Percentiles rank a stretch among this genome's conserved stretches.
phyloP scores from a whole-genome alignment of 2,888 invertebrate species.

The Campaea margaritaria region DNA sequence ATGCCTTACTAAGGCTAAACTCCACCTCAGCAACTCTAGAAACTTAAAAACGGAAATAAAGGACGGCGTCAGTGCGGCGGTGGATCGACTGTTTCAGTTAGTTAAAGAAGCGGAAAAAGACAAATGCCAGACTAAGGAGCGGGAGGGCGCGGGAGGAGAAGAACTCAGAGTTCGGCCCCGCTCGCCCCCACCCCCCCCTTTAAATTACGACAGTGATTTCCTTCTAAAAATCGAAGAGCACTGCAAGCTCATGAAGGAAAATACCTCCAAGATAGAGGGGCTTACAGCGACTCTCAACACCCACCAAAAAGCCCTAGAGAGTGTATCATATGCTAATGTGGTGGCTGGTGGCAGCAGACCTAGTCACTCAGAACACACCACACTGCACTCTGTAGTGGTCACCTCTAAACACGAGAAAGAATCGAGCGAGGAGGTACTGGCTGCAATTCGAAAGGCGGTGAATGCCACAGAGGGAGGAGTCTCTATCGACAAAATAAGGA shows the following conservation, averaged over 20 bases:
- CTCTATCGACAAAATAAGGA: no score
- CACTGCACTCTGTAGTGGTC: no score
- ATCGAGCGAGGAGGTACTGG: no score
- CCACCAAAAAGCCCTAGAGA: no score
- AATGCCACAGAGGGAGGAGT: no score
- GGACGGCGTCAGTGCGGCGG: background rate
- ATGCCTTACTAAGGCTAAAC: background rate
- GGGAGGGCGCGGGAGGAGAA: background rate
- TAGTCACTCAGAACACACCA: no score
- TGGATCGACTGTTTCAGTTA: background rate
- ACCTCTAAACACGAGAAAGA: no score
- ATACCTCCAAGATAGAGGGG: background rate
- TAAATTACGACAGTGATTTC: background rate
- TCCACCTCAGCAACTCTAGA: background rate
- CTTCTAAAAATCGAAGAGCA: background rate
- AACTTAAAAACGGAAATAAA: slow-evolving; percentile 3
- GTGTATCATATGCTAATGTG: no score
- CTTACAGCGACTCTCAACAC: background rate
- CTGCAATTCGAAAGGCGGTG: no score
- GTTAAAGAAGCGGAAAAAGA: background rate
- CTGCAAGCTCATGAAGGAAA: background rate
- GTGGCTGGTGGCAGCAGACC: no score
- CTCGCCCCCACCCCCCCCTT: background rate
- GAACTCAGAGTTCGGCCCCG: background rate
- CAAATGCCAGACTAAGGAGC: no score